Evolutionary conservation across 1,140 invertebrate genomes (phyloP).

Genomic region (Leptonema lineaticorne): DNA sequence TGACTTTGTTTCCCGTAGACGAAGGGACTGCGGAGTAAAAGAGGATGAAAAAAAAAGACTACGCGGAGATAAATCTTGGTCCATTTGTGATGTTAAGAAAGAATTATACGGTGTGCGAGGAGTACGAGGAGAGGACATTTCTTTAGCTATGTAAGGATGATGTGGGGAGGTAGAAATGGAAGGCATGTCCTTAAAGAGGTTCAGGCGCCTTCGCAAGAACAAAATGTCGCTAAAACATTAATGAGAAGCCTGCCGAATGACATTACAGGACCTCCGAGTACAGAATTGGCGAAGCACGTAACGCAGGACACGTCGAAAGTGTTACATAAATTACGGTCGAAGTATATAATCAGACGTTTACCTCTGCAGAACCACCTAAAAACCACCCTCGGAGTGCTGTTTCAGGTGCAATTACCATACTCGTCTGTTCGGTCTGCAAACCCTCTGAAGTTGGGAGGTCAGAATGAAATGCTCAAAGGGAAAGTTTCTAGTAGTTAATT

Average conservation of each 20-base stretch:
- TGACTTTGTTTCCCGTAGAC: conserved; percentile 33
- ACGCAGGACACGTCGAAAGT: too few species aligned
- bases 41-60: conserved; percentile 14
- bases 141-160: not conserved
- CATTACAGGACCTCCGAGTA: conserved; percentile 33
- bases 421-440: too few species aligned
- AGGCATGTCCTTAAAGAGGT: not conserved
- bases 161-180: too few species aligned
- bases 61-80: conserved; percentile 37
- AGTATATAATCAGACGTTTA: too few species aligned
- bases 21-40: too few species aligned
- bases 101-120: conserved; percentile 31
- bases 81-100: conserved; percentile 40
- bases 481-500: too few species aligned
- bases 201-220: conserved; percentile 35
- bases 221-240: conserved; percentile 44
- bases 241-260: conserved; percentile 41
- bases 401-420: too few species aligned
- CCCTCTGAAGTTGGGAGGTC: too few species aligned
- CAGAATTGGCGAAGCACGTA: conserved; percentile 11
- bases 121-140: not conserved
- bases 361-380: too few species aligned
- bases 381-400: too few species aligned
- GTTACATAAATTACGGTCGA: too few species aligned
- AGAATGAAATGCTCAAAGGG: too few species aligned